phyloP scores from a whole-genome alignment of 2,888 invertebrate species.

The Ennomos erosarius region DNA sequence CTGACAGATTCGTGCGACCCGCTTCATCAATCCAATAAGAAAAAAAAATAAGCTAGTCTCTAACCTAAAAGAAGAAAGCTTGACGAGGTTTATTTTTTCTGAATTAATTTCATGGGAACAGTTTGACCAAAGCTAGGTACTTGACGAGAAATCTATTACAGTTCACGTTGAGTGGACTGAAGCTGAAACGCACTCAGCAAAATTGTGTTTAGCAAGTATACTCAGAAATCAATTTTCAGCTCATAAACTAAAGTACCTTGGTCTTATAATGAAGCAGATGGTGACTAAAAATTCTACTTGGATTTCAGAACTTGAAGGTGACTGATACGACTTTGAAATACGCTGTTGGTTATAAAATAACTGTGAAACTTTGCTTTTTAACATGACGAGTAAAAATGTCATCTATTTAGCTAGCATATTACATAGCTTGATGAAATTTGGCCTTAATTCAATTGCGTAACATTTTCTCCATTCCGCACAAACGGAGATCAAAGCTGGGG shows the following conservation, averaged over 20 bases:
- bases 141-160: neutral
- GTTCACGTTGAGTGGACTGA: neutral
- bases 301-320: no score
- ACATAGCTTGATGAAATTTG: neutral
- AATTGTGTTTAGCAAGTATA: neutral
- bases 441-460: slow-evolving; percentile 18
- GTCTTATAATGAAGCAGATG: no score
- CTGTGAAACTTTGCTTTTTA: no score
- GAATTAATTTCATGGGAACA: slow-evolving; percentile 34
- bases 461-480: slow-evolving; percentile 19
- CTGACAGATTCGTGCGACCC: slow-evolving; percentile 69
- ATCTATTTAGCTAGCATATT: no score
- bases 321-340: no score
- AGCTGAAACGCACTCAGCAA: neutral
- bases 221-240: slow-evolving; percentile 13
- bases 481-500: slow-evolving; percentile 44
- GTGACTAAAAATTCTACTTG: no score
- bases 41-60: slow-evolving; percentile 58
- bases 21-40: slow-evolving; percentile 78
- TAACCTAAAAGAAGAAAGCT: slow-evolving; percentile 37
- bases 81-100: slow-evolving; percentile 34
- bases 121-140: no score
- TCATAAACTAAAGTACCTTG: no score
- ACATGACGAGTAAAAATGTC: no score
- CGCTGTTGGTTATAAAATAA: no score